Percentiles rank a stretch among this genome's conserved stretches.
Conservation (phyloP, 2,888 invertebrate genomes). For the Thereva unica region DNA sequence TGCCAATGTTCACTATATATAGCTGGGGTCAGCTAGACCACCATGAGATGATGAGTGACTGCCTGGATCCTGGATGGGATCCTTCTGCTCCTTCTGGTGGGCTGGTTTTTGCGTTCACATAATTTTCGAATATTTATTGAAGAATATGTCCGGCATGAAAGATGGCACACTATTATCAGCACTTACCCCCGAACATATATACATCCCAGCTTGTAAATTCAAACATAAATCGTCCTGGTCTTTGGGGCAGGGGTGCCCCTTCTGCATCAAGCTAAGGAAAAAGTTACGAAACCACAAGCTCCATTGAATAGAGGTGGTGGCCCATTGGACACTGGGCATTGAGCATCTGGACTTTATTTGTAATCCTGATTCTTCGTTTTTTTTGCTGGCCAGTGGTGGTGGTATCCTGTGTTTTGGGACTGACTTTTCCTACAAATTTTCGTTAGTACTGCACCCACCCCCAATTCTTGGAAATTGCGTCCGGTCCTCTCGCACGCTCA, state of each 20-base stretch:
- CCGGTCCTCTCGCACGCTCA: no score
- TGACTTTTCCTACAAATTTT: conserved; percentile 16
- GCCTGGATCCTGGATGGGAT: conserved; percentile 20
- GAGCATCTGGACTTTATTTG: conserved; percentile 35
- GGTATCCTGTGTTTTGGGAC: not conserved
- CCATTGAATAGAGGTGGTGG: no score
- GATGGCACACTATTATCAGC: conserved; percentile 36
- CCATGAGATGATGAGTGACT: conserved; percentile 23
- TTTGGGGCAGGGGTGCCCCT: not conserved
- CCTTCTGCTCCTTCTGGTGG: conserved; percentile 2
- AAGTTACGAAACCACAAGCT: no score
- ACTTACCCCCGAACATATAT: conserved; percentile 22
- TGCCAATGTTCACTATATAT: conserved; percentile 6
- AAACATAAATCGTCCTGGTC: conserved; percentile 20
- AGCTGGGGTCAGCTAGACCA: not conserved
- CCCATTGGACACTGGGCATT: conserved; percentile 10
- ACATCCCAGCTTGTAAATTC: conserved; percentile 29
- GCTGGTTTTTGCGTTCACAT: conserved; percentile 31
- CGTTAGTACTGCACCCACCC: not conserved
- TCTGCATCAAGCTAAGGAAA: not conserved
- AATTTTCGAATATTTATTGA: conserved; percentile 36
- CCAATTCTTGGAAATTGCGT: no score
- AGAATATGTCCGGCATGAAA: conserved; percentile 23
- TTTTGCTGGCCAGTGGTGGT: conserved; percentile 1
- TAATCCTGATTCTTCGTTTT: not conserved